phyloP scores from a whole-genome alignment of 2,888 invertebrate species.

The Julus scandinavius region DNA sequence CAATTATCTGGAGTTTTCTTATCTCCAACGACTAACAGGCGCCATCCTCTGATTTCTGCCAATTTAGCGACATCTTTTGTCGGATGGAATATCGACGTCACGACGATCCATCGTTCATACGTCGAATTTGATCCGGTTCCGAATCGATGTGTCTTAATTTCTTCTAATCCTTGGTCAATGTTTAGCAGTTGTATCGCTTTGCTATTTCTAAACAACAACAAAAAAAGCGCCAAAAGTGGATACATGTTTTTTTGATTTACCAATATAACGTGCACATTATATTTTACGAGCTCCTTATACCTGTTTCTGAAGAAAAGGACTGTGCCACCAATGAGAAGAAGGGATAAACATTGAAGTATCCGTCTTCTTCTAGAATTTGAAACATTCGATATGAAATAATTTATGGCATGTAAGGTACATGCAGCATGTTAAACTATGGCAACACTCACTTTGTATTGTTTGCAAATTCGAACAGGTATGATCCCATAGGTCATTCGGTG shows the following conservation, averaged over 20 bases:
- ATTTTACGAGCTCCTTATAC: neutral
- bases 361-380: slow-evolving; percentile 3
- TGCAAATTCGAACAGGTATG: neutral
- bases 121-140: neutral
- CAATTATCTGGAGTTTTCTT: slow-evolving; percentile 56
- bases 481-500: neutral
- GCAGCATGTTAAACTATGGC: neutral
- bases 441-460: neutral
- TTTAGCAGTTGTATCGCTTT: neutral
- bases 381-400: neutral
- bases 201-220: neutral
- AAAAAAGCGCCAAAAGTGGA: too few relatives aligned
- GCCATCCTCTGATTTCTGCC: slow-evolving; percentile 54
- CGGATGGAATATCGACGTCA: slow-evolving; percentile 54
- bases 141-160: neutral
- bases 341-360: neutral
- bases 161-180: neutral
- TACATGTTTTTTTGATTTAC: too few relatives aligned
- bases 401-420: neutral
- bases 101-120: slow-evolving; percentile 55
- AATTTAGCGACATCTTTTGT: slow-evolving; percentile 54
- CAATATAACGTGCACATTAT: neutral
- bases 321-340: neutral
- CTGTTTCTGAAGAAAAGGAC: neutral
- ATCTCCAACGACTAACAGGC: slow-evolving; percentile 56